These are phyloP conservation scores for Conistra vaccinii DNA, from an alignment of 2,888 invertebrate species.

Conservation along the genomic window DNA sequence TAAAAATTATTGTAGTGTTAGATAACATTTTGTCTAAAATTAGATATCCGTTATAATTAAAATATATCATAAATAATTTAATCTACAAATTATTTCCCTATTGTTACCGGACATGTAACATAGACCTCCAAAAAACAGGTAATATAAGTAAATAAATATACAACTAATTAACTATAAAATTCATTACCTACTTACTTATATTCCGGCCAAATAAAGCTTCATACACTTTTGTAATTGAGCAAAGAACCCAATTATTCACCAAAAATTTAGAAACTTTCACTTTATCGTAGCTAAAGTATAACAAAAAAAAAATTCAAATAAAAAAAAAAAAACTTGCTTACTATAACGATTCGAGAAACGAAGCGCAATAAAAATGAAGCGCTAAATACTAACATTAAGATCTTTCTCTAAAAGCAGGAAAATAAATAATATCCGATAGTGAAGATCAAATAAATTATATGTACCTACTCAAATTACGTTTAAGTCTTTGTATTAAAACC, in stretches of 20 bases:
- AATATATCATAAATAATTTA: conserved; percentile 16
- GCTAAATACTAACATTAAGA: background rate
- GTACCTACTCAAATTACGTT: conserved; percentile 15
- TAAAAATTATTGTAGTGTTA: background rate
- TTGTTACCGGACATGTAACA: background rate
- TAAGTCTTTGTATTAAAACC: conserved; percentile 9
- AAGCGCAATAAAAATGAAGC: no score
- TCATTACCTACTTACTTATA: no score
- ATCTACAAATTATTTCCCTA: background rate
- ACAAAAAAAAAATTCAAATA: no score
- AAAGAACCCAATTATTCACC: background rate
- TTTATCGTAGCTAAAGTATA: no score
- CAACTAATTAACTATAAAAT: background rate
- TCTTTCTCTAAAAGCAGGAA: background rate
- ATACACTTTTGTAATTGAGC: background rate
- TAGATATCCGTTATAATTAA: background rate
- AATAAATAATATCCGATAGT: conserved; percentile 15
- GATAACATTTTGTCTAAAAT: background rate
- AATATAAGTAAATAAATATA: conserved; percentile 5
- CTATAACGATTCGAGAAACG: no score
- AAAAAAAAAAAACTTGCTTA: no score
- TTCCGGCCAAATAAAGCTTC: background rate
- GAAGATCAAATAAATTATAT: conserved; percentile 1
- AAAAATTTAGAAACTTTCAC: background rate
- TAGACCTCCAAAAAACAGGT: background rate